These are phyloP conservation scores for Numenius arquata DNA, from an alignment of 2,113 vertebrate species.

Conservation along the genomic window DNA sequence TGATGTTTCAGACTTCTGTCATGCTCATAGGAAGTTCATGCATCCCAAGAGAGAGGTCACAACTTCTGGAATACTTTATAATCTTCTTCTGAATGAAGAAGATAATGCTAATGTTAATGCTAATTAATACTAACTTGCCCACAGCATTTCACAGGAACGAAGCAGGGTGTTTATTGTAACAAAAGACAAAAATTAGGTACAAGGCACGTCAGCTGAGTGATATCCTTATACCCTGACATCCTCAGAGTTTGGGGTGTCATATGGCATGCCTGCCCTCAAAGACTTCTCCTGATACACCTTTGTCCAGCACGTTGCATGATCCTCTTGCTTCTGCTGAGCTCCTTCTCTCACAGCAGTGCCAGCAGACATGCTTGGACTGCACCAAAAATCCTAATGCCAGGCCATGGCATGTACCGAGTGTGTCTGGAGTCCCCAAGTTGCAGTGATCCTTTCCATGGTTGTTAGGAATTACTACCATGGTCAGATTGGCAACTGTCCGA, in stretches of 20 bases:
- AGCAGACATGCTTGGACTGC: too few species aligned
- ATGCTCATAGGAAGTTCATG: not conserved
- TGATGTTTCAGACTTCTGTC: not conserved
- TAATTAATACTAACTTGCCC: not conserved
- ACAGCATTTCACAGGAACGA: not conserved
- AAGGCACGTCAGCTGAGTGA: not conserved
- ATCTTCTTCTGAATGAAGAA: not conserved
- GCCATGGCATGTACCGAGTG: not conserved
- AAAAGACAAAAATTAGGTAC: not conserved
- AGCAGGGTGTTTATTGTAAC: not conserved
- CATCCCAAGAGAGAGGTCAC: not conserved
- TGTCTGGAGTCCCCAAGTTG: not conserved
- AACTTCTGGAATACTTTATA: not conserved
- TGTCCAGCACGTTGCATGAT: not conserved
- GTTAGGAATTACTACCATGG: not conserved
- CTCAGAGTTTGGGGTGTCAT: not conserved
- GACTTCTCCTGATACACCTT: not conserved
- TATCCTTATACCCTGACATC: not conserved
- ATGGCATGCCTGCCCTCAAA: not conserved
- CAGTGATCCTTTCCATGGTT: not conserved
- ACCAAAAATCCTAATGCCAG: not conserved
- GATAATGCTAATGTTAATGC: not conserved
- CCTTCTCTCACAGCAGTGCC: not conserved
- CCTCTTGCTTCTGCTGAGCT: not conserved
- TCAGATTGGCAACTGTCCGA: not conserved